Evolutionary conservation across 2,888 invertebrate species (phyloP).

Genomic region (Pardosa pseudoannulata): DNA sequence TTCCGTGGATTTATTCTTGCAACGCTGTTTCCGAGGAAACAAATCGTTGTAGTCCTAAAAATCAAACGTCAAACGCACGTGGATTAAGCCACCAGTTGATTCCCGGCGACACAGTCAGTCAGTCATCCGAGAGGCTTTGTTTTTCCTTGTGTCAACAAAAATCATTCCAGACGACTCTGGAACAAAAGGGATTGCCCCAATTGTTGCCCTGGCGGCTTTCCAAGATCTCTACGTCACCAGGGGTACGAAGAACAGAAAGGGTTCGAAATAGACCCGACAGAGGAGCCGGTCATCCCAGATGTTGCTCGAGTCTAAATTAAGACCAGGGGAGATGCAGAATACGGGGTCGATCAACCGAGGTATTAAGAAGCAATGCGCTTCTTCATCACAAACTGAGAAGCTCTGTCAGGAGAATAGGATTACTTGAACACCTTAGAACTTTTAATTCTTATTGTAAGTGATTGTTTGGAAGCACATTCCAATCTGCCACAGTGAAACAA

Average conservation of each 20-base stretch:
- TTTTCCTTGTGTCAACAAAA: background rate
- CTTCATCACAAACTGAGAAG: background rate
- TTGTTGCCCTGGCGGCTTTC: slow-evolving; percentile 28
- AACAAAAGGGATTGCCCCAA: slow-evolving; percentile 43
- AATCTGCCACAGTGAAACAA: too few species aligned
- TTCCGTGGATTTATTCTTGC: too few species aligned
- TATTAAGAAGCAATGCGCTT: background rate
- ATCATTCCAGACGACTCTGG: background rate
- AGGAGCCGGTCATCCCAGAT: slow-evolving; percentile 5
- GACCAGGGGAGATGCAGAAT: slow-evolving; percentile 14
- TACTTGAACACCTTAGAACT: background rate
- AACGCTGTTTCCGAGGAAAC: too few species aligned
- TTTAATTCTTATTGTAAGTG: too few species aligned
- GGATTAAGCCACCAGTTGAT: background rate
- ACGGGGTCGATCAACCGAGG: slow-evolving; percentile 50
- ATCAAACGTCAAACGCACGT: background rate
- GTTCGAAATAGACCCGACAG: background rate
- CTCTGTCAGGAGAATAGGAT: background rate
- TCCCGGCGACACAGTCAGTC: background rate
- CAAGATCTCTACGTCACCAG: slow-evolving; percentile 5
- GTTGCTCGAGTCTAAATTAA: slow-evolving; percentile 12
- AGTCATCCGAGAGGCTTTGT: background rate
- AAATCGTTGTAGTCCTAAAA: too few species aligned
- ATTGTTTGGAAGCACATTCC: too few species aligned
- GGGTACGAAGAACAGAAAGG: background rate